Evolutionary conservation across 2,797 vertebrate genomes (phyloP).

Genomic region (Sebastes goodei): DNA sequence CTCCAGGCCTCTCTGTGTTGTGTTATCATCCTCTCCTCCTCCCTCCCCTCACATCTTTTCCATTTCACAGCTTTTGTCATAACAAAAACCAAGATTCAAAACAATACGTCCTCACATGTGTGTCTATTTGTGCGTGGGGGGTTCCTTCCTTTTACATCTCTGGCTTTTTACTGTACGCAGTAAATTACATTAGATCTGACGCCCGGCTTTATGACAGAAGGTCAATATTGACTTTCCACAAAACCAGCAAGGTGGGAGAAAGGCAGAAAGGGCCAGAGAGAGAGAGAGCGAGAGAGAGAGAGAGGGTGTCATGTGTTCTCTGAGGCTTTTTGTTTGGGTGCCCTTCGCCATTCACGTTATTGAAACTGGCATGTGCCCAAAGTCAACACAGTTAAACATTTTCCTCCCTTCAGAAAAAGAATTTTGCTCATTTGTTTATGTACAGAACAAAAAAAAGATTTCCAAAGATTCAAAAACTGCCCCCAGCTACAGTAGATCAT

Average conservation of each 20-base stretch:
- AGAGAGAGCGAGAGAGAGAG: constrained; percentile 7
- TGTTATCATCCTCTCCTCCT: constrained; percentile 37
- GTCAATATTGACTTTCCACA: constrained; percentile 80
- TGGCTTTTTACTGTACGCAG: constrained; percentile 61
- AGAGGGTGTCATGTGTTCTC: constrained; percentile 35
- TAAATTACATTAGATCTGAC: constrained; percentile 76
- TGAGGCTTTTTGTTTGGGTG: constrained; percentile 55
- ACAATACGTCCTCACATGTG: constrained; percentile 26
- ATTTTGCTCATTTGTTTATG: constrained; percentile 44
- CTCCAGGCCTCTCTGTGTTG: constrained; percentile 44
- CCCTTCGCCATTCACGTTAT: constrained; percentile 52
- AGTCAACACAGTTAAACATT: constrained; percentile 62
- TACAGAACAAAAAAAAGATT: constrained; percentile 4
- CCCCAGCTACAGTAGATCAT: not conserved
- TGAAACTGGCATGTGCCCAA: constrained; percentile 63
- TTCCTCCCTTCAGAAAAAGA: constrained; percentile 39
- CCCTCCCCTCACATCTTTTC: constrained; percentile 32
- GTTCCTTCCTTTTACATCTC: constrained; percentile 41
- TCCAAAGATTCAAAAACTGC: not conserved
- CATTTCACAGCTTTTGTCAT: constrained; percentile 22
- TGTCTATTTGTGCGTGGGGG: constrained; percentile 7
- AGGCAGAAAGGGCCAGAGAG: constrained; percentile 19
- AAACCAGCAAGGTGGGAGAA: constrained; percentile 53
- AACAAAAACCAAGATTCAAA: constrained; percentile 23
- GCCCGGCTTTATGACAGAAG: constrained; percentile 52